Evolutionary conservation across 2,888 invertebrate genomes (phyloP).

Genomic region (Dryocosmus kuriphilus): DNA sequence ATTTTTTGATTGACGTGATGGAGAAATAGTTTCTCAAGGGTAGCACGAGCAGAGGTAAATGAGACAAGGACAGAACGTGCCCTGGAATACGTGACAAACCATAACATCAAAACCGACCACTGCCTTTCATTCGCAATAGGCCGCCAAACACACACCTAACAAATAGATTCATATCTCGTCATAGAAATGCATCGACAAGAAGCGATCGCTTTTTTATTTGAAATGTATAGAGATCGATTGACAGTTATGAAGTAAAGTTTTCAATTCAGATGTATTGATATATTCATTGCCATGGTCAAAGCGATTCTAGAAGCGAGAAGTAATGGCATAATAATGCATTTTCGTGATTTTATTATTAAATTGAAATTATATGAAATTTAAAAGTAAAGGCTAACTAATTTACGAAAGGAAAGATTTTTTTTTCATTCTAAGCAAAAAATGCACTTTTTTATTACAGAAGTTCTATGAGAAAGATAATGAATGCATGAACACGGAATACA

Average conservation of each 20-base stretch:
- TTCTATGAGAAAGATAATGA: constrained; percentile 63
- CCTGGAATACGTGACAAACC: constrained; percentile 59
- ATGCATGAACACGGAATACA: constrained; percentile 70
- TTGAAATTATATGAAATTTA: not conserved
- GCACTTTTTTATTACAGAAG: not conserved
- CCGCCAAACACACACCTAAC: constrained; percentile 18
- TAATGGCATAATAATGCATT: not conserved
- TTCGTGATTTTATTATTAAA: not conserved
- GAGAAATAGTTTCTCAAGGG: constrained; percentile 18
- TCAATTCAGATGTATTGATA: not conserved
- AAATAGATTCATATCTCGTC: constrained; percentile 28
- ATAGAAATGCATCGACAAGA: not conserved
- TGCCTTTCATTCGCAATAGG: constrained; percentile 30
- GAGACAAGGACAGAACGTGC: constrained; percentile 54
- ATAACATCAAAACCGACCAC: constrained; percentile 36
- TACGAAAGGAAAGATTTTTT: constrained; percentile 3
- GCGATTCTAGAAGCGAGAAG: not conserved
- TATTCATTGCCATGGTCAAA: not conserved
- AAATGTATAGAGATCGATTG: not conserved
- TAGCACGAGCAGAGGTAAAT: constrained; percentile 17
- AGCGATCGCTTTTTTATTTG: constrained; percentile 25
- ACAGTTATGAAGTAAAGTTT: constrained; percentile 31
- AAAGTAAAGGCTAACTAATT: not conserved
- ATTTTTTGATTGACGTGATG: constrained; percentile 25
- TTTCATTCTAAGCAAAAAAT: constrained; percentile 3